A percentile compares a stretch with the other conserved stretches of the same genome.
Conservation (phyloP, 2,888 invertebrate species). For the Lathronympha strigana region DNA sequence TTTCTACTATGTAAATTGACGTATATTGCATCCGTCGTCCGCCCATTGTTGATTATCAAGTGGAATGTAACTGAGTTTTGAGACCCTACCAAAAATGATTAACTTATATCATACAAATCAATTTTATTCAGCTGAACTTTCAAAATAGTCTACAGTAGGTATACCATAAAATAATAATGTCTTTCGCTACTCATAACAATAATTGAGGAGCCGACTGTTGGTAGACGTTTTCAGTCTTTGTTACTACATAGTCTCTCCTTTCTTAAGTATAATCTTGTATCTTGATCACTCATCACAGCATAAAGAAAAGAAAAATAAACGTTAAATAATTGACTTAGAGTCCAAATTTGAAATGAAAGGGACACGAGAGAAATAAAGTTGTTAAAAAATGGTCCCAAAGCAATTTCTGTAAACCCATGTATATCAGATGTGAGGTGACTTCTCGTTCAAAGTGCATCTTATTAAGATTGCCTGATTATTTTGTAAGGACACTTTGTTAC, state of each 20-base stretch:
- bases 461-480: constrained; percentile 25
- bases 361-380: constrained; percentile 22
- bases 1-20: no score
- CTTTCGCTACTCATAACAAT: no score
- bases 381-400: constrained; percentile 48
- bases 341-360: constrained; percentile 5
- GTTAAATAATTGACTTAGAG: constrained; percentile 26
- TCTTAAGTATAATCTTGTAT: constrained; percentile 56
- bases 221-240: background rate
- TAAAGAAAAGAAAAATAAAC: constrained; percentile 9
- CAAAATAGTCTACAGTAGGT: no score
- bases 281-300: constrained; percentile 50
- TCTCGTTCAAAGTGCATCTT: constrained; percentile 40
- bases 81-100: no score
- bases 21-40: no score
- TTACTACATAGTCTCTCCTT: constrained; percentile 33
- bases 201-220: background rate
- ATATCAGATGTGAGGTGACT: constrained; percentile 53
- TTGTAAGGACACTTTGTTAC: background rate
- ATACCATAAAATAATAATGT: no score
- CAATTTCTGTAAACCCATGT: constrained; percentile 54
- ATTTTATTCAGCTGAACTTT: no score
- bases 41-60: no score
- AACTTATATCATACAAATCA: no score
- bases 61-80: no score